These are phyloP conservation scores for Rhinopomastus cyanomelas DNA, from an alignment of 2,113 vertebrate species.

Conservation along the genomic window DNA sequence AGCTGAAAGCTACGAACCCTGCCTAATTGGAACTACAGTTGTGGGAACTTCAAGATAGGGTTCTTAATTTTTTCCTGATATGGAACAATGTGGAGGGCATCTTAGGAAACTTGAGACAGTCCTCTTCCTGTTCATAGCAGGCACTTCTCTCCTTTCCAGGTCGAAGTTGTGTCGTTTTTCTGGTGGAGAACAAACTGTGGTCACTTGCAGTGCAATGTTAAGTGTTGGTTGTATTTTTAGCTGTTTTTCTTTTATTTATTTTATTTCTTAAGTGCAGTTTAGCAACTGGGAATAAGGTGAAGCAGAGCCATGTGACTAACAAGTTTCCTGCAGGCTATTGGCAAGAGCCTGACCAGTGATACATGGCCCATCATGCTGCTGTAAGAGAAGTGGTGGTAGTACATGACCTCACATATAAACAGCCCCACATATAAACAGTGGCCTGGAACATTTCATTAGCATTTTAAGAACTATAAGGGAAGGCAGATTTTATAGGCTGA, in stretches of 20 bases:
- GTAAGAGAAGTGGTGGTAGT: slow-evolving; percentile 62
- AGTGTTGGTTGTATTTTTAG: neutral
- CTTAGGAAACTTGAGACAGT: neutral
- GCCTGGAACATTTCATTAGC: slow-evolving; percentile 69
- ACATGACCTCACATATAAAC: slow-evolving; percentile 46
- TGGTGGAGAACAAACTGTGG: neutral
- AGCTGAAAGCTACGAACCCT: neutral
- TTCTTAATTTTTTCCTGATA: slow-evolving; percentile 17
- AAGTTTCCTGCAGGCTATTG: neutral
- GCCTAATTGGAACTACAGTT: neutral
- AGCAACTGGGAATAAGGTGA: neutral
- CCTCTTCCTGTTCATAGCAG: neutral
- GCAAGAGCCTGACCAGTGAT: neutral
- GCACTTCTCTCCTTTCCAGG: neutral
- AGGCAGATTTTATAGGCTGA: slow-evolving; percentile 67
- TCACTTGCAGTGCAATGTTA: neutral
- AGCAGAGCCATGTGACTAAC: neutral
- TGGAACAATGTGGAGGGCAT: neutral
- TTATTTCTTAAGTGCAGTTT: neutral
- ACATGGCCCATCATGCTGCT: neutral
- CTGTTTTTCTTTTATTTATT: neutral
- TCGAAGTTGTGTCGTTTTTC: neutral
- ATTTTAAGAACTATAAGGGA: slow-evolving; percentile 72
- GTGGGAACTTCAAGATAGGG: neutral
- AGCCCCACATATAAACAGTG: slow-evolving; percentile 63